Evolutionary conservation across 2,113 vertebrate genomes (phyloP).

Genomic region (Cranoglanis bouderius): DNA sequence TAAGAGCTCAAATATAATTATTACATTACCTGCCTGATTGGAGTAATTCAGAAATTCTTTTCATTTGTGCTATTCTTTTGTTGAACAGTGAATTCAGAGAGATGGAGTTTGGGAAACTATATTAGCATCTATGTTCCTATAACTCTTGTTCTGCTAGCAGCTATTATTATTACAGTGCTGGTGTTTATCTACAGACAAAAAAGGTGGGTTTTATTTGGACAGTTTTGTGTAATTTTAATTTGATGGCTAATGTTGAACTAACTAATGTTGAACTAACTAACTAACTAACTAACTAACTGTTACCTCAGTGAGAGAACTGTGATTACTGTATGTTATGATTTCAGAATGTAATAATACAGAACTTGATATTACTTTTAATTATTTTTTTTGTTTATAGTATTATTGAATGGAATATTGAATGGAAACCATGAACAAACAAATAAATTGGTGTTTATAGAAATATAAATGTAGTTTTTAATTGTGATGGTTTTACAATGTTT

Average conservation of each 20-base stretch:
- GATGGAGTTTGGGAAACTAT: not conserved
- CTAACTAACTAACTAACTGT: not conserved
- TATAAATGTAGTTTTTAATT: not conserved
- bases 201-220: slow-evolving; percentile 18
- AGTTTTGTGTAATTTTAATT: not conserved
- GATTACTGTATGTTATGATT: not conserved
- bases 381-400: not conserved
- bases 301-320: not conserved
- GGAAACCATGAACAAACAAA: not conserved
- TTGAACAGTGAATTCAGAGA: not conserved
- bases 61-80: not conserved
- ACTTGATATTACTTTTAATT: not conserved
- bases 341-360: not conserved
- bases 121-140: not conserved
- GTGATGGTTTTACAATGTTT: not conserved
- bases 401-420: not conserved
- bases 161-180: not conserved
- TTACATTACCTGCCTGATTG: not conserved
- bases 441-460: not conserved
- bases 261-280: not conserved
- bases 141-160: not conserved
- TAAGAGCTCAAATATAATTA: not conserved
- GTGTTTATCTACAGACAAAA: not conserved
- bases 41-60: not conserved
- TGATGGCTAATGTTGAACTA: not conserved